Evolutionary conservation across 2,888 invertebrate genomes (phyloP).

Genomic region (Prenolepis imparis): DNA sequence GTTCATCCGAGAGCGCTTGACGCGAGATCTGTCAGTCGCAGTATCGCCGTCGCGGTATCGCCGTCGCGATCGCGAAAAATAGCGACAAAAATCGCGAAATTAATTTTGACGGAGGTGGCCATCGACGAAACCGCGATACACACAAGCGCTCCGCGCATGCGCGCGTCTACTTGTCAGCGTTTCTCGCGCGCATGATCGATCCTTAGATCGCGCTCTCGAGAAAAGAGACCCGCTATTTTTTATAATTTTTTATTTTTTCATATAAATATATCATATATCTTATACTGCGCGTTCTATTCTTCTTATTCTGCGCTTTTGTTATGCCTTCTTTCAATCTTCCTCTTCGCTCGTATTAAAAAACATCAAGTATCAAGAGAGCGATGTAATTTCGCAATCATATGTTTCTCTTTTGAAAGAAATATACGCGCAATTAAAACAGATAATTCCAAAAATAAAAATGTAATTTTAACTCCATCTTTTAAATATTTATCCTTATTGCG

Average conservation of each 20-base stretch:
- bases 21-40: neutral
- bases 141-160: constrained; percentile 9
- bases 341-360: neutral
- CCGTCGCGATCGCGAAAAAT: neutral
- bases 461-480: neutral
- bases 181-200: neutral
- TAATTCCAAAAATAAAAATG: too few relatives aligned
- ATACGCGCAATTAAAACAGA: too few relatives aligned
- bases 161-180: neutral
- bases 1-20: neutral
- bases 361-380: neutral
- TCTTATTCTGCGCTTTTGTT: neutral
- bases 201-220: neutral
- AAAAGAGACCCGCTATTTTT: neutral
- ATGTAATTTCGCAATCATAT: neutral
- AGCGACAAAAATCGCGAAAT: neutral
- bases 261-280: neutral
- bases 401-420: neutral
- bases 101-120: neutral
- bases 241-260: neutral
- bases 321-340: neutral
- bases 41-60: neutral
- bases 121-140: neutral
- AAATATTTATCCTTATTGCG: neutral
- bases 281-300: neutral